Evolutionary conservation across 2,797 vertebrate genomes (phyloP).

Genomic region (Peromyscus nudipes): DNA sequence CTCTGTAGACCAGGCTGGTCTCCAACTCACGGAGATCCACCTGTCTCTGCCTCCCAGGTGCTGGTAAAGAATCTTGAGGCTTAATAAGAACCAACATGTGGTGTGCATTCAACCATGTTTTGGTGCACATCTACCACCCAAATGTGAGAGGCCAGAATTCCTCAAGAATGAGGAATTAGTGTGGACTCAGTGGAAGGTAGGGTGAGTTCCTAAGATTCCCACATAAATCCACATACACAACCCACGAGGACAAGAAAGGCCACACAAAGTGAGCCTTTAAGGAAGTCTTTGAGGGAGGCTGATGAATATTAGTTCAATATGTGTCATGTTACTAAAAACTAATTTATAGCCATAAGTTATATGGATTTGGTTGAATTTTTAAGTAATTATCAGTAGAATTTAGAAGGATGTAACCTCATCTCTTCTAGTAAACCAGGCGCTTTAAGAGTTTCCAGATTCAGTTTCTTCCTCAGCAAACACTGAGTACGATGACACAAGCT

Average conservation of each 20-base stretch:
- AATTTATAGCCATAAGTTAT: background rate
- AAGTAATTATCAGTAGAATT: slow-evolving; percentile 29
- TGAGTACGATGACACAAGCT: background rate
- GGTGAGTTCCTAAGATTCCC: background rate
- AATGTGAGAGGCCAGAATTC: background rate
- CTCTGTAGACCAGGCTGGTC: background rate
- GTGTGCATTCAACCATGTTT: background rate
- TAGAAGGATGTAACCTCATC: background rate
- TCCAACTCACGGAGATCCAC: background rate
- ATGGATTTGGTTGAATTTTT: slow-evolving; percentile 47
- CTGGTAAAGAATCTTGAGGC: background rate
- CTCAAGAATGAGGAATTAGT: background rate
- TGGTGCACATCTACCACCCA: background rate
- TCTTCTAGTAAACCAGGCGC: slow-evolving; percentile 6
- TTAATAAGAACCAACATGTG: background rate
- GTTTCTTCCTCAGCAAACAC: slow-evolving; percentile 14
- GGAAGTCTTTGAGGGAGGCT: background rate
- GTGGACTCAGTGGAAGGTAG: background rate
- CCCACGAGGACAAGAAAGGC: background rate
- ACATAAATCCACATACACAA: background rate
- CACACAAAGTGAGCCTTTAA: background rate
- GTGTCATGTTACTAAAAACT: background rate
- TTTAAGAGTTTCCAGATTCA: slow-evolving; percentile 52
- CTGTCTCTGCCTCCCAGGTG: background rate
- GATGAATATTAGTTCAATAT: background rate